Evolutionary conservation across 2,797 vertebrate species (phyloP), one percentile per base, ranked within the genome.

Genomic region (Cryptoblepharus egeriae): DNA sequence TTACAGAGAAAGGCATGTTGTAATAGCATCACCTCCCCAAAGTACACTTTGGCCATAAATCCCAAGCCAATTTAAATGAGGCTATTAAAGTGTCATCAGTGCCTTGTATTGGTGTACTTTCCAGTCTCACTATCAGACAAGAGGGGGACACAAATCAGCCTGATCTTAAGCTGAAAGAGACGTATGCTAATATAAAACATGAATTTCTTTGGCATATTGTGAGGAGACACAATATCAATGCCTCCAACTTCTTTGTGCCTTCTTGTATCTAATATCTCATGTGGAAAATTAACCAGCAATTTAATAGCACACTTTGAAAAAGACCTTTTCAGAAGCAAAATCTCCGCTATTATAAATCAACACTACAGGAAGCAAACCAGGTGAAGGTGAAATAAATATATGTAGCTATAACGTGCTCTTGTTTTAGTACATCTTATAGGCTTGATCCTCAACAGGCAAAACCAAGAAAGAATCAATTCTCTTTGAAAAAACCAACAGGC

Each of bases 261-360:
- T 81, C 24, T 83, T 87, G 73, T 90, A 39, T 82, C 26, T 77
- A 85, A 83, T 82, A 90, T 65, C 60, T 94, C 86, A 89, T 85
- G 91, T 88, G 87, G 88, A 92, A 94, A 94, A 93, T 91, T 91
- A 93, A 91, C 79, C 82, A 88, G 64, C 75, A 85, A 81, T 87
- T 90, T 92, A 89, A 93, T 88, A 45, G 37, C 81, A 7, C 32
- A 26, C 20, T 0, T 45, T 82, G 81, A 85, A 78, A 85, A 90
- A 80, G 18, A 39, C 42, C 22, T 83, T 45, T 79, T 74, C 85
- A 89, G 85, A 94, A 73, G 37, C 92, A 39, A 57, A 87, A 77
- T 68, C 26, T 11, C 77, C 75, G n/a, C 79, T 86, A 37, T 20
- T 67, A 71, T 79, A 87, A 91, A 79, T 89, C 69, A 74, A 20